Conservation (phyloP, 2,888 invertebrate species). For the Athalia cordata region DNA sequence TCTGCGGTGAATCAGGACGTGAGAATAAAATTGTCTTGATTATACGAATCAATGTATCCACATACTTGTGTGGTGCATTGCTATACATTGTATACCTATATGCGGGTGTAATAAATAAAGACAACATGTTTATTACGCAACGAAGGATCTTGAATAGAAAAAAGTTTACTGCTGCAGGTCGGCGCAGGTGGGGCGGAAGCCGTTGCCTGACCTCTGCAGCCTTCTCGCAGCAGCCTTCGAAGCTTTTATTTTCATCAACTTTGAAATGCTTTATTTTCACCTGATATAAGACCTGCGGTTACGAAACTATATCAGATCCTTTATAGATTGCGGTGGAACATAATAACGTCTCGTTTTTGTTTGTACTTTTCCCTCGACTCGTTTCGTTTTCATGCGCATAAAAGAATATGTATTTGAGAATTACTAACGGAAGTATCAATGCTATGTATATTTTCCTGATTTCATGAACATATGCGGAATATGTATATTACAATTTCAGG, state of each 20-base stretch:
- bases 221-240: neutral
- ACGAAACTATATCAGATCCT: conserved; percentile 17
- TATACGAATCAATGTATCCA: neutral
- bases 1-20: conserved; percentile 22
- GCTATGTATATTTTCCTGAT: too few species aligned
- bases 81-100: too few species aligned
- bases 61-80: neutral
- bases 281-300: conserved; percentile 39
- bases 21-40: conserved; percentile 9
- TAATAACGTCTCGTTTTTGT: conserved; percentile 10
- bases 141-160: neutral
- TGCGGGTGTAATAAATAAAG: conserved; percentile 4
- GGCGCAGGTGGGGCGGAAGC: conserved; percentile 12
- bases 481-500: too few species aligned
- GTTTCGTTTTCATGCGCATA: neutral
- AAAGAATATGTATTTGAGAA: neutral
- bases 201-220: conserved; percentile 32
- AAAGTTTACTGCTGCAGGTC: neutral
- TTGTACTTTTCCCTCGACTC: neutral
- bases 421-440: neutral
- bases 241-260: conserved; percentile 3
- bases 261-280: conserved; percentile 31
- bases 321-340: neutral
- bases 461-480: too few species aligned
- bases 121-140: conserved; percentile 14